Evolutionary conservation across 2,888 invertebrate species (phyloP).

Genomic region (Trichopoda pennipes): DNA sequence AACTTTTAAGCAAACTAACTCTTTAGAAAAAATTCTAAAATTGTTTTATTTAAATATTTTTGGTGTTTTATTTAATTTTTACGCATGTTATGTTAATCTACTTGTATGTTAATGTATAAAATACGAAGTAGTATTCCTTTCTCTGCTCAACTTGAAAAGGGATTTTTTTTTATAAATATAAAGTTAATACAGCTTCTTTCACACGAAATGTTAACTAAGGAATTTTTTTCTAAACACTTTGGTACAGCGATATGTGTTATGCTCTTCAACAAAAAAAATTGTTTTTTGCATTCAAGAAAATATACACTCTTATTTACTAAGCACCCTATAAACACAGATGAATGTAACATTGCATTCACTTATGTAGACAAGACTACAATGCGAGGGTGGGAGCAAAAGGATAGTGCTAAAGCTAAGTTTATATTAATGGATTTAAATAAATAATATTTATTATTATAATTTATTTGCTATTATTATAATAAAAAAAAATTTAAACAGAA

Average conservation of each 20-base stretch:
- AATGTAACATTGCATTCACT: neutral
- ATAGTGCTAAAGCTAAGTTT: neutral
- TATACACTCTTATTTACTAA: slow-evolving; percentile 19
- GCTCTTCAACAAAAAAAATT: slow-evolving; percentile 23
- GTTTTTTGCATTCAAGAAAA: slow-evolving; percentile 11
- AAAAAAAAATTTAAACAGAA: too few species aligned
- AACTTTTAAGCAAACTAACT: too few species aligned
- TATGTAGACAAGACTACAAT: neutral
- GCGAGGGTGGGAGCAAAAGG: neutral
- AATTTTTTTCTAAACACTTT: slow-evolving; percentile 30
- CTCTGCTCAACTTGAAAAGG: neutral
- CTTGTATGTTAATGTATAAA: too few species aligned
- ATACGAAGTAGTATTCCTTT: neutral
- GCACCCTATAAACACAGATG: slow-evolving; percentile 10
- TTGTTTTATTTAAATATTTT: too few species aligned
- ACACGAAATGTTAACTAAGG: slow-evolving; percentile 29
- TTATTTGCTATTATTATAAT: too few species aligned
- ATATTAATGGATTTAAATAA: neutral
- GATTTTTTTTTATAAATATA: too few species aligned
- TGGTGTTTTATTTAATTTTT: too few species aligned
- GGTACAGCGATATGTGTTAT: slow-evolving; percentile 20
- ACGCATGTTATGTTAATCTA: too few species aligned
- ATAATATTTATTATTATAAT: neutral
- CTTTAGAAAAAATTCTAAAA: too few species aligned
- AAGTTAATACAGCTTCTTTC: slow-evolving; percentile 20